Base-by-base conservation (phyloP, 1,140 invertebrate species). In the Eumaeus atala region DNA sequence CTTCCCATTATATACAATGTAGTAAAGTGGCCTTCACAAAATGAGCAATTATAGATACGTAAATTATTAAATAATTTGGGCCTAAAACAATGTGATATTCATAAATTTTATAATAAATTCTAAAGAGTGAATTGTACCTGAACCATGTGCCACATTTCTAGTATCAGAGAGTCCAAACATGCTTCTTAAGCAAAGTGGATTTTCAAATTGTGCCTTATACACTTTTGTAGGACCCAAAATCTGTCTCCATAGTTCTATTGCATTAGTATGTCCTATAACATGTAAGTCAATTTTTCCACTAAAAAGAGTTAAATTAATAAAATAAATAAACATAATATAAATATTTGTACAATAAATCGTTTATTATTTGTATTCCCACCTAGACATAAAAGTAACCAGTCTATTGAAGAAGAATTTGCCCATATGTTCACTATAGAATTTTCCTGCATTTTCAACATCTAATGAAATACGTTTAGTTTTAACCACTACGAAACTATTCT, bases 161-260 rank as follows among this genome's bases (percentile, higher is more conserved):
- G 96, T 97, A 80, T 98, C 96, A 0, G 96, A 95, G 2, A 97
- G 78, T 0, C 96, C 96, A 90, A 92, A 97, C 66, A 90, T 86
- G 1, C 94, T 95, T 67, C 96, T 88, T 54, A 98, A 92, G 59
- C 91, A 91, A 51, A 93, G 70, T 2, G 96, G 96, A 47, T 92
- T 89, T 66, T 90, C 91, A 77, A 92, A 95, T 56, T 96, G 92
- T 12, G 94, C 92, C 74, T 92, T 92, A 72, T 90, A 94, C 0
- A 93, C 93, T 89, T 96, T 96, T 0, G 96, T 98, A 0, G 96
- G 96, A 0, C 96, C 96, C 89, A 98, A 92, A 17, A 97, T 72
- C 54, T 87, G 66, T 66, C 96, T 90, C 96, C 96, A 98, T 47
- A 92, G 88, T 16, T 77, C 56, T 52, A 98, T 94, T 4, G 93